A percentile compares a stretch with the other conserved stretches of the same genome.
phyloP scores from a whole-genome alignment of 2,888 invertebrate species.

The Thecocarcelia acutangulata region DNA sequence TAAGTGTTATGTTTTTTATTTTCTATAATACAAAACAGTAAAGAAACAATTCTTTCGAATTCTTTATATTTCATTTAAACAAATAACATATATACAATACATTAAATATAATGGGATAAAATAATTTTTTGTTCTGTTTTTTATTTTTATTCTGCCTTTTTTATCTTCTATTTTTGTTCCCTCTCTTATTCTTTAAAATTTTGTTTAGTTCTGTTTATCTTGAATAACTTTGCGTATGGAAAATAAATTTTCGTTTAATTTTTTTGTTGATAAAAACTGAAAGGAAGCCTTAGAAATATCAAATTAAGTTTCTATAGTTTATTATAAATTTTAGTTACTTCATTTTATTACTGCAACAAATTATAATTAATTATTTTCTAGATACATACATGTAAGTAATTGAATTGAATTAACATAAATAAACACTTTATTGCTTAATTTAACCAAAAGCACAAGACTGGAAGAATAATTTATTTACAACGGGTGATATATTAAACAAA shows the following conservation, averaged over 20 bases:
- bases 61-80: conserved; percentile 36
- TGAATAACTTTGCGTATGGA: conserved; percentile 41
- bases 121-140: not conserved
- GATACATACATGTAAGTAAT: conserved; percentile 41
- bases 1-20: conserved; percentile 67
- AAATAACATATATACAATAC: not conserved
- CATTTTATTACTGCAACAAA: conserved; percentile 48
- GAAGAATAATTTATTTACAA: conserved; percentile 67
- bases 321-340: conserved; percentile 59
- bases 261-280: conserved; percentile 48
- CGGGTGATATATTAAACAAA: conserved; percentile 43
- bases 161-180: not conserved
- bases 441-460: conserved; percentile 54
- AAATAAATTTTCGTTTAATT: conserved; percentile 31
- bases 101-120: conserved; percentile 6
- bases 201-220: conserved; percentile 44
- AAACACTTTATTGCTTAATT: conserved; percentile 67
- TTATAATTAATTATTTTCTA: conserved; percentile 60
- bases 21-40: conserved; percentile 60
- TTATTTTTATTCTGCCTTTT: conserved; percentile 18
- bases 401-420: conserved; percentile 57
- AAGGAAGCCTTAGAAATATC: conserved; percentile 65
- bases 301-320: conserved; percentile 64
- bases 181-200: not conserved
- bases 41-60: conserved; percentile 49